Percentiles rank a stretch among this genome's conserved stretches.
Evolutionary conservation across 2,888 invertebrate genomes (phyloP).

Genomic region (Capitulum mitella): DNA sequence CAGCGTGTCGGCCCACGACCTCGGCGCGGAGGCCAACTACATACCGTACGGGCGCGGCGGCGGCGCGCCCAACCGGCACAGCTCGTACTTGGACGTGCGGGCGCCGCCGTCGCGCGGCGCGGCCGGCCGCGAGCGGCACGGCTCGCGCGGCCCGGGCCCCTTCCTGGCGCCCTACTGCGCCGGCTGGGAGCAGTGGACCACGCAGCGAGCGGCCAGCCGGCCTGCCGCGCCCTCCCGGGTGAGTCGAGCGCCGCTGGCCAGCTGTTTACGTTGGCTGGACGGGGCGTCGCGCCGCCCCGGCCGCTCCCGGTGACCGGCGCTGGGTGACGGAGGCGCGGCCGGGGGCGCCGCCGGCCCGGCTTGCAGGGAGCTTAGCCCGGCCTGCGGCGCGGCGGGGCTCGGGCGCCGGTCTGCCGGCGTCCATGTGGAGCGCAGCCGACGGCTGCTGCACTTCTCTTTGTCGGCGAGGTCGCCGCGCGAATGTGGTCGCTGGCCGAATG

Average conservation of each 20-base stretch:
- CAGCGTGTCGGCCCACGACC: conserved; percentile 9
- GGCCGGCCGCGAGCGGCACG: background rate
- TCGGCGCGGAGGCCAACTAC: background rate
- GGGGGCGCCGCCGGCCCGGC: too few species aligned
- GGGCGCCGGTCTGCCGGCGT: too few species aligned
- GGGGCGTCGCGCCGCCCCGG: background rate
- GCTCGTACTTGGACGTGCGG: conserved; percentile 12
- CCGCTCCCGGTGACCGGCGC: too few species aligned
- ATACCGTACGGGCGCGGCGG: conserved; percentile 3
- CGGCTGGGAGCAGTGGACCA: conserved; percentile 5
- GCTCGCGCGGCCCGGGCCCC: background rate
- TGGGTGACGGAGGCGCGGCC: too few species aligned
- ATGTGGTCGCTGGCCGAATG: too few species aligned
- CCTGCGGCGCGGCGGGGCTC: too few species aligned
- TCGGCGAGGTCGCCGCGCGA: too few species aligned
- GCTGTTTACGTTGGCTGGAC: background rate
- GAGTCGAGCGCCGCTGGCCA: background rate
- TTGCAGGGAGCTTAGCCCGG: too few species aligned
- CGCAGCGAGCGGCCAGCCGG: background rate
- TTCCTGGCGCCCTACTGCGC: conserved; percentile 14
- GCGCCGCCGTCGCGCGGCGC: background rate
- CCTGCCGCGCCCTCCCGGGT: background rate
- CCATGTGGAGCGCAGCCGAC: too few species aligned
- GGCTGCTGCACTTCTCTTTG: too few species aligned
- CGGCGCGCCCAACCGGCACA: conserved; percentile 7